phyloP scores from a whole-genome alignment of 2,888 invertebrate genomes.

The Pristionchus japonicus region DNA sequence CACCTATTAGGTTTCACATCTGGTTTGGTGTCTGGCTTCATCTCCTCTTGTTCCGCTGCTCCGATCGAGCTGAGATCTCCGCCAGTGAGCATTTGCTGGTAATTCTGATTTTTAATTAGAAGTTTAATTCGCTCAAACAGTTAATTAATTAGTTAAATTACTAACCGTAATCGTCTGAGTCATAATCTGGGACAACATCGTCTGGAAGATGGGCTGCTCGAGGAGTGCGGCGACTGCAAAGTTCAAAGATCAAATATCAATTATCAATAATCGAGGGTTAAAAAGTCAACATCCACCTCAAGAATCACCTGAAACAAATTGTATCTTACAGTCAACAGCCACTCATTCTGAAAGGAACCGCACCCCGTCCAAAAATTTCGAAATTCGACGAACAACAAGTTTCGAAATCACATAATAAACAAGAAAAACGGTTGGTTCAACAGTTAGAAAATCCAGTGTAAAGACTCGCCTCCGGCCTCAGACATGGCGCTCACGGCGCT shows the following conservation, averaged over 20 bases:
- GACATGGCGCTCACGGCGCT: background rate
- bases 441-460: too few species aligned
- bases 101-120: too few species aligned
- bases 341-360: too few species aligned
- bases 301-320: too few species aligned
- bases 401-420: too few species aligned
- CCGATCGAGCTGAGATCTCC: background rate
- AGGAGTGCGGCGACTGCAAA: background rate
- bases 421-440: too few species aligned
- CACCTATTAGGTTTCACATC: background rate
- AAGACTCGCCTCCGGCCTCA: background rate
- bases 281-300: too few species aligned
- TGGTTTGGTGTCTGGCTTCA: too few species aligned
- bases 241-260: background rate
- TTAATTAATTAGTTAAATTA: background rate
- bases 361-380: too few species aligned
- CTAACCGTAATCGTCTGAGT: background rate
- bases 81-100: conserved; percentile 10
- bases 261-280: background rate
- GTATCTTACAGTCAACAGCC: too few species aligned
- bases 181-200: conserved; percentile 18
- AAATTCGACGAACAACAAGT: too few species aligned
- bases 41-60: background rate
- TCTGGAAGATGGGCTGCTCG: conserved; percentile 35
- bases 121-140: background rate